These are phyloP conservation scores for Ceratina calcarata DNA, from an alignment of 1,140 invertebrate genomes.

Conservation along the genomic window DNA sequence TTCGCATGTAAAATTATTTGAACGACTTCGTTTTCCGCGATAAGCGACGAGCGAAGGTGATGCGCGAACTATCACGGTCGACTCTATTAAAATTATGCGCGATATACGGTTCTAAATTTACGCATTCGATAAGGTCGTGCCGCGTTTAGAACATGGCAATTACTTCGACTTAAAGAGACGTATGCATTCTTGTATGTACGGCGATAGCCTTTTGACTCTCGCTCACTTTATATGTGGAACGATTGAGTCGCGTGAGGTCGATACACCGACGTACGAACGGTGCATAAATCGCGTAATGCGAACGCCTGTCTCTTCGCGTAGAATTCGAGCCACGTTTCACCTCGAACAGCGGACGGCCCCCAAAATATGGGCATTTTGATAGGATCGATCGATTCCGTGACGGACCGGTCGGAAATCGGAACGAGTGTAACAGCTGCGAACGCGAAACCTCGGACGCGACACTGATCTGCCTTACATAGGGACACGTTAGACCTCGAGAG, in stretches of 20 bases:
- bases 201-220: slow-evolving; percentile 28
- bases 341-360: not conserved
- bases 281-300: slow-evolving; percentile 11
- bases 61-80: not conserved
- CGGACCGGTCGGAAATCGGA: too few relatives aligned
- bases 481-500: not conserved
- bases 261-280: not conserved
- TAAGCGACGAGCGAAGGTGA: not conserved
- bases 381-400: not conserved
- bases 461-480: slow-evolving; percentile 17
- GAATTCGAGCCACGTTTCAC: not conserved
- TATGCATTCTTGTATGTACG: not conserved
- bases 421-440: not conserved
- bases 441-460: too few relatives aligned
- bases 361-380: not conserved
- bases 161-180: slow-evolving; percentile 15
- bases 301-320: not conserved
- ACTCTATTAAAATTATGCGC: not conserved
- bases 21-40: not conserved
- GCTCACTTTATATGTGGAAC: slow-evolving; percentile 42
- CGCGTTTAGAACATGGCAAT: slow-evolving; percentile 38
- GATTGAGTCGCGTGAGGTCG: slow-evolving; percentile 13
- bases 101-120: slow-evolving; percentile 32
- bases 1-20: too few relatives aligned
- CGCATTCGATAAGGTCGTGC: slow-evolving; percentile 1